Conservation (phyloP, 2,888 invertebrate genomes). For the Geophilus truncorum region DNA sequence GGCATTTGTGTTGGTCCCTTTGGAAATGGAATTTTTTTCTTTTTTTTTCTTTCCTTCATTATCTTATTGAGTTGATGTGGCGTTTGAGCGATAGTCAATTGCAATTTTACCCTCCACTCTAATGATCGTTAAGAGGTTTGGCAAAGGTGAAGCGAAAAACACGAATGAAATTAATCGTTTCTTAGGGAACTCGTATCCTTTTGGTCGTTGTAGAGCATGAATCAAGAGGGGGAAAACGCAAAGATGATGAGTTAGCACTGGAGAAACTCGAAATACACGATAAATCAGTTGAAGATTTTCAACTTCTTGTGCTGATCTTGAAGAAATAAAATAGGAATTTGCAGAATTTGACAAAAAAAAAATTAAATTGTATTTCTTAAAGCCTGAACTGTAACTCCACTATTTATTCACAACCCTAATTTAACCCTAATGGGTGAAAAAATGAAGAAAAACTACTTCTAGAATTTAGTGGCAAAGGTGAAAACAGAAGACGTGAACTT, state of each 20-base stretch:
- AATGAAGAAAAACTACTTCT: too few species aligned
- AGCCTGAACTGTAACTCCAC: too few species aligned
- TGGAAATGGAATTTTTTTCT: not conserved
- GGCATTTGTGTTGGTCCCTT: not conserved
- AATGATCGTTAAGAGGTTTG: conserved; percentile 21
- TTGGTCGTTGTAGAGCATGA: not conserved
- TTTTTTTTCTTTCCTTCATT: too few species aligned
- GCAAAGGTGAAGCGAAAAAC: conserved; percentile 2
- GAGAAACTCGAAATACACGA: not conserved
- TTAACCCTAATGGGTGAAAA: too few species aligned
- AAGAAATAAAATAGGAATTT: not conserved
- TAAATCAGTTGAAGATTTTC: not conserved
- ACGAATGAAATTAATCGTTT: conserved; percentile 27
- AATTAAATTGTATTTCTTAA: too few species aligned
- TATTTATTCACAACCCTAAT: too few species aligned
- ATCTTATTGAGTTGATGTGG: not conserved
- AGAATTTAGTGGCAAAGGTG: too few species aligned
- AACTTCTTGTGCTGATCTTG: not conserved
- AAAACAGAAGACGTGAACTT: too few species aligned
- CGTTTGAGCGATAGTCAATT: conserved; percentile 15
- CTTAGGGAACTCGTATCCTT: not conserved
- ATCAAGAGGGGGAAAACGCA: not conserved
- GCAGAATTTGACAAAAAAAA: too few species aligned
- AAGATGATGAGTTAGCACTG: not conserved
- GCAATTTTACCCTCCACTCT: conserved; percentile 16